Evolutionary conservation across 2,888 invertebrate genomes (phyloP), one percentile per base, ranked within the genome.

Genomic region (Mythimna loreyi): DNA sequence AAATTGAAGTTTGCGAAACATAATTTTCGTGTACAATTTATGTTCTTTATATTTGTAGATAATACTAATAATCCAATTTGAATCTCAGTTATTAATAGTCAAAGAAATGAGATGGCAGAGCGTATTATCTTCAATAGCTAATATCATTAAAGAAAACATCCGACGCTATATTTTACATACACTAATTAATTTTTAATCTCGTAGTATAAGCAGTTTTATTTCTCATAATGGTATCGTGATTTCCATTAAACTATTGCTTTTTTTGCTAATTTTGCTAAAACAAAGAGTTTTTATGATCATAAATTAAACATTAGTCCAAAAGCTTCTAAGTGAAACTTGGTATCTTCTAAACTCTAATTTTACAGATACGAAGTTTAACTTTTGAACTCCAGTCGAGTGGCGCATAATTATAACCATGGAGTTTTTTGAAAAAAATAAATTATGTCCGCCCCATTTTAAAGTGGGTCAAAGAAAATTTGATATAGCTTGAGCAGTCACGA

Each of bases 321-420:
- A 21, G 56, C 47, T 52, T 55, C 11, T 40, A 40, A 16, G 40
- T 40, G 58, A 75, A 79, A 76, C 55, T 75, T 52, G 64, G 56
- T 77, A 82, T 67, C 74, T 80, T 50, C 50, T 56, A 70, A 82
- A 56, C 55, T 66, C 57, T 71, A 69, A 83, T 78, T 80, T 71
- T 52, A 55, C 56, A 72, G 78, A 83, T 76, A 83, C 67, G 52
- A 81, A 78, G 68, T 78, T 78, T 62, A 67, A 69, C 70, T 76
- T 67, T 1, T 25, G 25, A 56, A 75, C 61, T 77, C 43, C 50
- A 50, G 67, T 61, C 11, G 52, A 75, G 71, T 69, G 69, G 67
- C 23, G 75, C 75, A 75, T 72, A 82, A 83, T 73, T 72, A 58
- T 68, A 75, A 78, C 74, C 74, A 75, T 68, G 75, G 74, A 67